phyloP scores from a whole-genome alignment of 2,888 invertebrate species.

The Ceratothoa steindachneri region DNA sequence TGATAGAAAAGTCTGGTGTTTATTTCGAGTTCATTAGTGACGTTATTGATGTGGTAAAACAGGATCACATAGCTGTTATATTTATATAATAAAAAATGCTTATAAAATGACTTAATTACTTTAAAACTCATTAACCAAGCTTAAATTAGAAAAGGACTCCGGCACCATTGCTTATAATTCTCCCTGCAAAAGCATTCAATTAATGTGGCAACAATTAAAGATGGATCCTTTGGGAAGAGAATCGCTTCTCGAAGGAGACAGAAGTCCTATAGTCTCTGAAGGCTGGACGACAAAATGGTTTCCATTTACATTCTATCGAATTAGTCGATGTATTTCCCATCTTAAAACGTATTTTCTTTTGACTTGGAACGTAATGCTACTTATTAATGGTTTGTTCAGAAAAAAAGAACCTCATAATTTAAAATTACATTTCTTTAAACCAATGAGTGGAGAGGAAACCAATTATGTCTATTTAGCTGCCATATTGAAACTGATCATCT shows the following conservation, averaged over 20 bases:
- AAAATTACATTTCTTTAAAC: neutral
- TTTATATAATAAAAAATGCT: too few species aligned
- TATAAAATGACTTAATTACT: too few species aligned
- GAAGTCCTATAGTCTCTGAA: neutral
- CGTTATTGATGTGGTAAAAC: too few species aligned
- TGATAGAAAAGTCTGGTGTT: too few species aligned
- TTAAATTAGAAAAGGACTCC: too few species aligned
- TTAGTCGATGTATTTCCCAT: neutral
- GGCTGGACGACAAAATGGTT: neutral
- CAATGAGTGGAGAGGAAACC: neutral
- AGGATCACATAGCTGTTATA: too few species aligned
- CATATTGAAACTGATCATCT: neutral
- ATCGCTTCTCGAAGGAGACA: neutral
- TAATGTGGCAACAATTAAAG: neutral
- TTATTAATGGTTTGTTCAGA: neutral
- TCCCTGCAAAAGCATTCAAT: neutral
- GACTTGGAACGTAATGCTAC: neutral
- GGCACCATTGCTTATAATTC: too few species aligned
- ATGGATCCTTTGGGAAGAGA: neutral
- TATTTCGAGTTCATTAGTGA: too few species aligned
- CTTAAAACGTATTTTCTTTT: neutral
- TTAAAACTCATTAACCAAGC: too few species aligned
- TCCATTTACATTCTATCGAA: neutral
- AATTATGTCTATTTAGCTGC: neutral
- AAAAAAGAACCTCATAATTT: neutral